A percentile compares a stretch with the other conserved stretches of the same genome.
phyloP scores from a whole-genome alignment of 2,113 vertebrate species.

The Takifugu flavidus region DNA sequence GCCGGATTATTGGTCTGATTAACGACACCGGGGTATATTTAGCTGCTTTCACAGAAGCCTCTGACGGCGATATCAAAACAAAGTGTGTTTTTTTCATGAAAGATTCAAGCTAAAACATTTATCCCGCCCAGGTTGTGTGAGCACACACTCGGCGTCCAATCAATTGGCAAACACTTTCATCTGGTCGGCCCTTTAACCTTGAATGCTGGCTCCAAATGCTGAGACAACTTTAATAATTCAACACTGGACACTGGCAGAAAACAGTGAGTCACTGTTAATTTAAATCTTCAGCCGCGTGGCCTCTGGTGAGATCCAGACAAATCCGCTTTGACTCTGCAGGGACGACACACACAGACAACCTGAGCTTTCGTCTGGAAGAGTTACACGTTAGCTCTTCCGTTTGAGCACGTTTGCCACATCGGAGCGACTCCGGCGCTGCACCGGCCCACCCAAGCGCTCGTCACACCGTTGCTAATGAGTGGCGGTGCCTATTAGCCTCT shows the following conservation, averaged over 20 bases:
- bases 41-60: neutral
- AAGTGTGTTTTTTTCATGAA: neutral
- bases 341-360: constrained; percentile 2
- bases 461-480: constrained; percentile 56
- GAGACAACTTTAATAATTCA: constrained; percentile 49
- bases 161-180: constrained; percentile 46
- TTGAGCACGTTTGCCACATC: constrained; percentile 18
- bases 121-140: neutral
- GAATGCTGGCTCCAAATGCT: constrained; percentile 46
- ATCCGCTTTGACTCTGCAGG: constrained; percentile 21
- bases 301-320: constrained; percentile 33
- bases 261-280: constrained; percentile 50
- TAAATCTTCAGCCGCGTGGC: constrained; percentile 30
- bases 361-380: neutral
- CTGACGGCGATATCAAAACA: neutral
- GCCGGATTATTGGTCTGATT: neutral
- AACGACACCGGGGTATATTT: neutral
- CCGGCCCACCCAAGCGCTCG: constrained; percentile 50
- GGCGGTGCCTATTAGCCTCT: constrained; percentile 58
- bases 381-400: neutral
- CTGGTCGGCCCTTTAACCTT: constrained; percentile 49
- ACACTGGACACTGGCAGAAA: constrained; percentile 26
- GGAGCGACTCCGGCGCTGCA: constrained; percentile 25
- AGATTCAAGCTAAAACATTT: neutral
- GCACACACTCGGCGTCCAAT: constrained; percentile 39